Base-by-base conservation (phyloP, 2,888 invertebrate genomes). In the Sabatieria punctata region DNA sequence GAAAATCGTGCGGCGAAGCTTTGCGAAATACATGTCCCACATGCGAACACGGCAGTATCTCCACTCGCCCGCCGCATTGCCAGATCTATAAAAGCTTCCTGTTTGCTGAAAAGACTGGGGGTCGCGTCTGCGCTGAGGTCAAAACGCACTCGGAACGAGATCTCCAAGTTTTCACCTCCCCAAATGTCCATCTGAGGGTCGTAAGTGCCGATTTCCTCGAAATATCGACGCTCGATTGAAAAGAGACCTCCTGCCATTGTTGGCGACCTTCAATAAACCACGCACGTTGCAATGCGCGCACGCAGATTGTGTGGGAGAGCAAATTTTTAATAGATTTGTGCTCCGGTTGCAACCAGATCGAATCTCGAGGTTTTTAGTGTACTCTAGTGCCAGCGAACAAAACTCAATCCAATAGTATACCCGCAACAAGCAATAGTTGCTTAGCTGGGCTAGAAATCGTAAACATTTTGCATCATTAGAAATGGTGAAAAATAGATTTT, bases 101-200 rank as follows among this genome's bases (percentile, higher is more conserved):
- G n/a, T n/a, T n/a, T n/a, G n/a, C n/a, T 38, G 38, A 13, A 18
- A 38, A 15, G n/a, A 13, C 8, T 18, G n/a, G 38, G 18, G 18
- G 38, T 13, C 8, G 19, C 13, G n/a, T 15, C 4, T 40, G 6
- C n/a, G 4, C 15, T 6, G 18, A 22, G 25, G 24, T 43, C 11
- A 40, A 26, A 21, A 60, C 66, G 61, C 58, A 76, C 84, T 54
- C 93, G 76, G 69, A 95, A 91, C 0, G 93, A 93, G 65, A 97
- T 74, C 69, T 97, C 95, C 30, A 97, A 74, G 68, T 97, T 97
- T 68, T 97, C 95, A 0, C 89, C 95, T 3, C 97, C 95, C 95
- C 95, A 97, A 50, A 93, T 86, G 56, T 79, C 76, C 77, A 78
- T 77, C 24, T 73, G 70, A 23, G 72, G 70, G 62, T 78, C 77